These are phyloP conservation scores for Gobio occitaniae DNA, from an alignment of 2,797 vertebrate species.

Conservation along the genomic window DNA sequence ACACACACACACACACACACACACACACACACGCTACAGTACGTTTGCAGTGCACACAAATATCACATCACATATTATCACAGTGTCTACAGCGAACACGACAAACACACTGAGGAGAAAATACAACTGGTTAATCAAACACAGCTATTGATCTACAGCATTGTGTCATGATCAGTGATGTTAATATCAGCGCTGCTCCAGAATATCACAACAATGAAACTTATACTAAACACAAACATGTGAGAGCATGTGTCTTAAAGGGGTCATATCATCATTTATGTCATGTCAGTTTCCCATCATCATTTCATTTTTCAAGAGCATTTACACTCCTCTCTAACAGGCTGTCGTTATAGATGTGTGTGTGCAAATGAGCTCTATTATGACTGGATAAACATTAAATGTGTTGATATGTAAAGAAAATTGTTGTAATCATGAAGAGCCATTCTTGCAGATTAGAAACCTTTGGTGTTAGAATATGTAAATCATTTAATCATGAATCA, in stretches of 20 bases:
- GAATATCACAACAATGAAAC: neutral
- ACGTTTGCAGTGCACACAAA: slow-evolving; percentile 9
- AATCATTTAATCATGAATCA: neutral
- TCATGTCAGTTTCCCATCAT: neutral
- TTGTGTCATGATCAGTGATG: slow-evolving; percentile 57
- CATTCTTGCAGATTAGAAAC: neutral
- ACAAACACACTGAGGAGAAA: slow-evolving; percentile 61
- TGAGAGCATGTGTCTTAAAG: neutral
- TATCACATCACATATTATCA: slow-evolving; percentile 3
- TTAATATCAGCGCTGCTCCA: slow-evolving; percentile 8
- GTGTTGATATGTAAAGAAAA: neutral
- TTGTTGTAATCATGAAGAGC: neutral
- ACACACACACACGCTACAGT: neutral
- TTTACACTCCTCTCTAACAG: neutral
- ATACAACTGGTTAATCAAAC: slow-evolving; percentile 72
- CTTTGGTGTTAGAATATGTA: neutral
- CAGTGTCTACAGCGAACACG: slow-evolving; percentile 5
- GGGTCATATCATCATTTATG: neutral
- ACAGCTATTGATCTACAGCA: slow-evolving; percentile 60
- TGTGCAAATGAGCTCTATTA: neutral
- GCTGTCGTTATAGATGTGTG: neutral
- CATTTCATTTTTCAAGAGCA: neutral
- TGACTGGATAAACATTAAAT: neutral
- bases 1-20: slow-evolving; percentile 75
- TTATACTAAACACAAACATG: neutral